Conservation (phyloP, 2,113 vertebrate genomes). For the Entelurus aequoreus region DNA sequence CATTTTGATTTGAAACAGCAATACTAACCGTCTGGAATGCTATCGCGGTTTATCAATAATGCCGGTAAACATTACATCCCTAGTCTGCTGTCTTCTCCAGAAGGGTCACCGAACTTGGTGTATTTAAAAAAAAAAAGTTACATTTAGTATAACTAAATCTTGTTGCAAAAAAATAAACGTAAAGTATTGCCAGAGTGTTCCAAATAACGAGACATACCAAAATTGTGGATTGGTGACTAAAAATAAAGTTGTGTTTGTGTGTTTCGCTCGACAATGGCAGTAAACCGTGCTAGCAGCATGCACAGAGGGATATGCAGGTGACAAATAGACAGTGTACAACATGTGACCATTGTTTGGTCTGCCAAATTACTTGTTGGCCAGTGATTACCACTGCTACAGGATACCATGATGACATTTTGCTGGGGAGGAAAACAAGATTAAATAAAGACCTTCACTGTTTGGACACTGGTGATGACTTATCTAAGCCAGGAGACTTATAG, state of each 20-base stretch:
- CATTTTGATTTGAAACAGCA: no score
- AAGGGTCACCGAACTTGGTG: no score
- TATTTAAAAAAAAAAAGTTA: no score
- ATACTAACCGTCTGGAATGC: no score
- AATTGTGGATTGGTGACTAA: conserved; percentile 32
- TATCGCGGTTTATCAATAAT: no score
- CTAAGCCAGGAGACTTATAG: conserved; percentile 43
- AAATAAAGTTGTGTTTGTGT: conserved; percentile 41
- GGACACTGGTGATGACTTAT: conserved; percentile 57
- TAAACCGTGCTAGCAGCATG: conserved; percentile 29
- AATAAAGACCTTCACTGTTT: conserved; percentile 51
- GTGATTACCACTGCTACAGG: conserved; percentile 53
- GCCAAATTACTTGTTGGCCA: conserved; percentile 56
- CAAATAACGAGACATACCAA: conserved; percentile 42
- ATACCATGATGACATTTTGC: conserved; percentile 56
- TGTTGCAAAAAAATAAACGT: conserved; percentile 21
- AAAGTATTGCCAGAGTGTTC: conserved; percentile 18
- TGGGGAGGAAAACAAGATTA: conserved; percentile 31
- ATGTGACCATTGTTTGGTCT: conserved; percentile 62
- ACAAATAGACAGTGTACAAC: conserved; percentile 48
- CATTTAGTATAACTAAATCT: no score
- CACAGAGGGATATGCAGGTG: conserved; percentile 32
- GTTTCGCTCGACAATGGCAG: conserved; percentile 27
- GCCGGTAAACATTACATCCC: no score
- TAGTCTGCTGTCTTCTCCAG: no score